These are phyloP conservation scores for Colius striatus DNA, from an alignment of 2,113 vertebrate genomes.

Conservation along the genomic window DNA sequence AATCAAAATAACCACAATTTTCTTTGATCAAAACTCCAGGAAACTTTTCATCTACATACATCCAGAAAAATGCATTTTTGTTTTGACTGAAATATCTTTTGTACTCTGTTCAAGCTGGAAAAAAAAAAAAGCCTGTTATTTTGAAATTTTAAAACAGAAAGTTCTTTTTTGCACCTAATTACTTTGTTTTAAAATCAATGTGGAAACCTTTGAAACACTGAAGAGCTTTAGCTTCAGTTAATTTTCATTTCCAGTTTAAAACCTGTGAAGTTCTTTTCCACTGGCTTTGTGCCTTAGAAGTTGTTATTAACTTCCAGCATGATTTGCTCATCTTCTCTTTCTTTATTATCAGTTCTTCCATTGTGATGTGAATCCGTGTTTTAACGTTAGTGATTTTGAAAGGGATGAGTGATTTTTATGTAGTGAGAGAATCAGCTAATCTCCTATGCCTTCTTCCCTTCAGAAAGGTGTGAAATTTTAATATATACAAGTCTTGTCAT, in stretches of 20 bases:
- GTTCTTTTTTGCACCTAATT: not conserved
- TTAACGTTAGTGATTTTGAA: not conserved
- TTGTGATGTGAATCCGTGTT: not conserved
- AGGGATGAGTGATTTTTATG: not conserved
- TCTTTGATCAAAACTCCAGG: not conserved
- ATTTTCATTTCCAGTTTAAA: slow-evolving; percentile 9
- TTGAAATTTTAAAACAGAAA: not conserved
- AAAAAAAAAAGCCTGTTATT: not conserved
- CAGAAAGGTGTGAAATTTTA: not conserved
- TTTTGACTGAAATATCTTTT: not conserved
- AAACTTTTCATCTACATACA: not conserved
- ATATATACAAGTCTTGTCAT: not conserved
- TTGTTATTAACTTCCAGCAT: not conserved
- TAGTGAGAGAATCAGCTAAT: not conserved
- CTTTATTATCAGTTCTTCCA: not conserved
- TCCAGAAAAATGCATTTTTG: not conserved
- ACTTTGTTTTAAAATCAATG: not conserved
- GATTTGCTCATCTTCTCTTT: not conserved
- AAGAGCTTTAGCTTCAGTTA: not conserved
- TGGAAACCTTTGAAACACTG: not conserved
- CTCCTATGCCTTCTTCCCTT: not conserved
- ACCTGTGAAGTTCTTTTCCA: not conserved
- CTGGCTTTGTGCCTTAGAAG: not conserved
- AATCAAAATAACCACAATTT: not conserved
- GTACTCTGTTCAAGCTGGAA: not conserved